Evolutionary conservation across 53 echinoderm and acorn worm species (phyloP).

Genomic region (Antedon mediterranea): DNA sequence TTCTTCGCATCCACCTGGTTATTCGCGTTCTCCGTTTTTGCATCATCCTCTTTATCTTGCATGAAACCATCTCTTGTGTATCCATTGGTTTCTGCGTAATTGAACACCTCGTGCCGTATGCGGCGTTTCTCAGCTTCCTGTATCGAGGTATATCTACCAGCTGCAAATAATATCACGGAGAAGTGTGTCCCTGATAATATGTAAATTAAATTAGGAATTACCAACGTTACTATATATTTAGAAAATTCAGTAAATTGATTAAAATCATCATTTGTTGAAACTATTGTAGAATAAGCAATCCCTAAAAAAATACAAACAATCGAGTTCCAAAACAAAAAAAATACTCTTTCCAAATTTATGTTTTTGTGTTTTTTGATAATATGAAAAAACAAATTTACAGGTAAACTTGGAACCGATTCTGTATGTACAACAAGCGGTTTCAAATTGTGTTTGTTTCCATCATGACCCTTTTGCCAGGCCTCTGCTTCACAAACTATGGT

Average conservation of each 20-base stretch:
- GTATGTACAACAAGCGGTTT: neutral
- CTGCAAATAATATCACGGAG: neutral
- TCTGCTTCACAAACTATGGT: neutral
- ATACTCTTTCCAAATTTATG: neutral
- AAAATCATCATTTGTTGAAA: neutral
- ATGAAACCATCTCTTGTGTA: neutral
- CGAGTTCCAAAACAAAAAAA: neutral
- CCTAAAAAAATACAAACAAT: neutral
- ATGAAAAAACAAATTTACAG: neutral
- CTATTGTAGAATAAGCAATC: neutral
- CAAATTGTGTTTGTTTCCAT: neutral
- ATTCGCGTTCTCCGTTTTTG: too few species aligned
- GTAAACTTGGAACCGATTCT: neutral
- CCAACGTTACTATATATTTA: neutral
- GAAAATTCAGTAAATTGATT: neutral
- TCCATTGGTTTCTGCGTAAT: neutral
- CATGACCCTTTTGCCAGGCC: neutral
- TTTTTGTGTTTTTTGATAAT: neutral
- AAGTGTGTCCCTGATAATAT: too few species aligned
- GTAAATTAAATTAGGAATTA: neutral
- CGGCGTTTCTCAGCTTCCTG: neutral
- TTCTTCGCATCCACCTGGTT: too few species aligned
- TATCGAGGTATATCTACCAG: neutral
- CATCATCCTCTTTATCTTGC: too few species aligned
- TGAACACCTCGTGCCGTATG: neutral